Evolutionary conservation across 2,888 invertebrate species (phyloP).

Genomic region (Alentia gelatinosa): DNA sequence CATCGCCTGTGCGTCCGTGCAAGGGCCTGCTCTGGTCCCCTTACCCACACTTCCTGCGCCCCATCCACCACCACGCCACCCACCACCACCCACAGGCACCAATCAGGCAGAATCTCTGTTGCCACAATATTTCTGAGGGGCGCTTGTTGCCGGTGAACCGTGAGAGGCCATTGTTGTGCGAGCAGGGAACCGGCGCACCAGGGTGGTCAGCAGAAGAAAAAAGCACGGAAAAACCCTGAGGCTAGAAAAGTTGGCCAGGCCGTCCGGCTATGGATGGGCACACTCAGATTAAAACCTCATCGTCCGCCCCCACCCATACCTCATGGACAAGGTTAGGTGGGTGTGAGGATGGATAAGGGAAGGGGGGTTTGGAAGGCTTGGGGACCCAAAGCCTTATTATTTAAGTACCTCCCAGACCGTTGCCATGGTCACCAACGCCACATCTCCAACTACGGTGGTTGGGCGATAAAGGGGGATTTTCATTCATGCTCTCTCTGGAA

Average conservation of each 20-base stretch:
- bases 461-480: background rate
- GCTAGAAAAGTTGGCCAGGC: background rate
- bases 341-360: background rate
- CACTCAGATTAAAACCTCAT: background rate
- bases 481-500: background rate
- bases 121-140: constrained; percentile 38
- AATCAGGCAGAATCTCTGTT: constrained; percentile 30
- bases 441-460: background rate
- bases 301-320: background rate
- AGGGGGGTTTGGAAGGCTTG: background rate
- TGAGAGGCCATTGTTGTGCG: background rate
- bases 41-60: background rate
- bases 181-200: background rate
- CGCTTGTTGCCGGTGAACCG: background rate
- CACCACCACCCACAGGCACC: background rate
- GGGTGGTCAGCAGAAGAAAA: background rate
- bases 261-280: background rate
- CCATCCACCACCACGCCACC: background rate
- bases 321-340: background rate
- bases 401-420: background rate
- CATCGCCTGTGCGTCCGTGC: background rate
- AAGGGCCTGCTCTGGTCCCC: background rate
- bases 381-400: background rate
- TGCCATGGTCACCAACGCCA: constrained; percentile 19
- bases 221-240: background rate